Percentiles rank a stretch among this genome's conserved stretches.
Conservation (phyloP, 2,797 vertebrate genomes). For the Oophaga sylvatica region DNA sequence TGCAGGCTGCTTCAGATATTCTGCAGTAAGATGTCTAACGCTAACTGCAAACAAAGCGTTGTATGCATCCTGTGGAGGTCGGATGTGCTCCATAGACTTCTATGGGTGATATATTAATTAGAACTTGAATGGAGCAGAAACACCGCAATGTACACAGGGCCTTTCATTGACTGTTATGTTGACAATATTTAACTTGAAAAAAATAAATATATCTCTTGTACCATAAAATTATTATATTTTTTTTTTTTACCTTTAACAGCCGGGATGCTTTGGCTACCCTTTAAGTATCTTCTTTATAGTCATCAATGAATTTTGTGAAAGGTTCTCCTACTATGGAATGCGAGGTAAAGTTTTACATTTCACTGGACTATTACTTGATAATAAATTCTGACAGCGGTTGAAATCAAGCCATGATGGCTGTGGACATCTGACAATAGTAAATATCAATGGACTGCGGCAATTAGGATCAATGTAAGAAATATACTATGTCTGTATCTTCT, state of each 20-base stretch:
- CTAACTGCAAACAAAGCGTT: no score
- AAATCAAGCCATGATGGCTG: background rate
- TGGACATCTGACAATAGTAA: background rate
- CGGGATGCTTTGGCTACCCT: slow-evolving; percentile 79
- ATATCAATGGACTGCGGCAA: background rate
- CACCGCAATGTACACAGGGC: no score
- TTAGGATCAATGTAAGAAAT: background rate
- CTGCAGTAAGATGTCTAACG: no score
- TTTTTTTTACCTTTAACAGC: slow-evolving; percentile 62
- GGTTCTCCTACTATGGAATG: slow-evolving; percentile 99
- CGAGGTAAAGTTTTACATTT: slow-evolving; percentile 74
- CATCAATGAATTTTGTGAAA: slow-evolving; percentile 93
- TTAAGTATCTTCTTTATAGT: slow-evolving; percentile 94
- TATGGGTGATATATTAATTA: background rate
- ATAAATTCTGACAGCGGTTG: background rate
- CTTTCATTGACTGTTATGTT: background rate
- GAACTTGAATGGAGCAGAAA: background rate
- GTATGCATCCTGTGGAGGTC: no score
- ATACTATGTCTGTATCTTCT: slow-evolving; percentile 28
- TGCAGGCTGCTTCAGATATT: no score
- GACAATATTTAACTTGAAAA: background rate
- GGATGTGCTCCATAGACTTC: background rate
- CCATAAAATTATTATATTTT: background rate
- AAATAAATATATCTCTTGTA: background rate
- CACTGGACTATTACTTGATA: no score